Base-by-base conservation (phyloP, 2,113 vertebrate genomes). In the Tiliqua scincoides region DNA sequence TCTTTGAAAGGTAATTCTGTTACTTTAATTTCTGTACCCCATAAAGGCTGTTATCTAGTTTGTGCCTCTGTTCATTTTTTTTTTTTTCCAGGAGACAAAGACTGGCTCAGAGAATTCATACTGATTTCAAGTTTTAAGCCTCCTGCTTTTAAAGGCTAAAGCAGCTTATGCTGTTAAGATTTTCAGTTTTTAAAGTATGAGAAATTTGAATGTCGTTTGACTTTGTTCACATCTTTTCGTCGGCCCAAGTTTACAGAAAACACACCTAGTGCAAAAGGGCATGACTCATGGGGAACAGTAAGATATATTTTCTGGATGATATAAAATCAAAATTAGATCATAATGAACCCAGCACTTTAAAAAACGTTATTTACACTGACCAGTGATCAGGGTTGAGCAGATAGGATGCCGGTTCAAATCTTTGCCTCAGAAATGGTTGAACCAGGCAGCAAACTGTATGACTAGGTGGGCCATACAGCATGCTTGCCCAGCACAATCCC, bases 1-100 rank as follows among this genome's bases (percentile, higher is more conserved):
- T 93, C 92, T 94, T 94, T 95, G 93, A 94, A 94, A 95, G 83
- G 93, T 93, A 94, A 95, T 94, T 95, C 91, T 91, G 91, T 92
- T 94, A 92, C 93, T 94, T 95, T 95, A 94, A 95, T 95, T 95
- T 94, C 92, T 93, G 90, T 94, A 92, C 87, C 91, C 91, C 90
- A 89, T 94, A 94, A 95, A 93, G 82, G 88, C 89, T 93, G 90
- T 94, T 94, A 95, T 94, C 93, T 93, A 92, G 91, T 92, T 94
- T 94, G 79, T 95, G 91, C 83, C 78, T 94, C 89, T 92, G 84
- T 91, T 94, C 65, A 14, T 74, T 83, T 87, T 92, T 80, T 87
- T 92, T 80, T 59, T 81, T 0, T 12, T 18, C 65, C 86, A 77
- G 63, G 71, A 87, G 80, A 90, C 85, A 92, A 88, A 91, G 91